Evolutionary conservation across 1,140 invertebrate species (phyloP).

Genomic region (Ganaspis sp.): DNA sequence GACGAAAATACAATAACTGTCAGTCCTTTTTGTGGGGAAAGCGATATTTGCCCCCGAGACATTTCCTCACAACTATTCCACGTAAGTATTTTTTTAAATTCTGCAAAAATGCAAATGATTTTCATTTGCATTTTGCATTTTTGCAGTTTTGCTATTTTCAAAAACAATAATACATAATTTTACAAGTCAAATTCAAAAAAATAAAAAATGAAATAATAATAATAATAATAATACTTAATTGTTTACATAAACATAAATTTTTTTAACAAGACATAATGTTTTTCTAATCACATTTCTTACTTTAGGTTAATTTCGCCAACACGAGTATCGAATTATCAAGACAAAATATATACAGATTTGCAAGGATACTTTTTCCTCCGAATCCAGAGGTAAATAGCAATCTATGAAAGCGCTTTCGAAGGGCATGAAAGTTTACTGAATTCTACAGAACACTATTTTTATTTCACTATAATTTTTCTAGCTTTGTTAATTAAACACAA

Average conservation of each 20-base stretch:
- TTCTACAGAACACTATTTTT: too few species aligned
- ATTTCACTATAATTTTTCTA: too few species aligned
- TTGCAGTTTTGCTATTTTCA: too few species aligned
- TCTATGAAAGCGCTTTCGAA: too few species aligned
- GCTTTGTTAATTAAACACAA: too few species aligned
- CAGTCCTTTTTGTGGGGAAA: constrained; percentile 98
- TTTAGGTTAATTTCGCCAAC: constrained; percentile 92
- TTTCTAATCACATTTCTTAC: constrained; percentile 49
- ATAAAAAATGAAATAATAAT: too few species aligned
- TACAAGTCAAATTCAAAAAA: too few species aligned
- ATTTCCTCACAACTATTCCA: constrained; percentile 90
- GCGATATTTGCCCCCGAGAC: constrained; percentile 97
- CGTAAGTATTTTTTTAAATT: constrained; percentile 75
- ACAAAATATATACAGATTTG: constrained; percentile 94
- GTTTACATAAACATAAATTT: constrained; percentile 15
- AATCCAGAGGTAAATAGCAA: constrained; percentile 92
- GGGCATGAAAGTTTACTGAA: too few species aligned
- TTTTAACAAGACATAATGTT: constrained; percentile 20
- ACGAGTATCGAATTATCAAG: constrained; percentile 95
- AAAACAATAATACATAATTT: too few species aligned
- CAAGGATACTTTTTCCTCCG: constrained; percentile 95
- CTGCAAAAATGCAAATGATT: constrained; percentile 32
- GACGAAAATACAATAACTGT: constrained; percentile 98
- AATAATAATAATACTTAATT: too few species aligned
- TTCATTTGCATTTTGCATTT: too few species aligned